Percentiles rank a stretch among this genome's conserved stretches.
Evolutionary conservation across 2,888 invertebrate species (phyloP).

Genomic region (Crematogaster levior): DNA sequence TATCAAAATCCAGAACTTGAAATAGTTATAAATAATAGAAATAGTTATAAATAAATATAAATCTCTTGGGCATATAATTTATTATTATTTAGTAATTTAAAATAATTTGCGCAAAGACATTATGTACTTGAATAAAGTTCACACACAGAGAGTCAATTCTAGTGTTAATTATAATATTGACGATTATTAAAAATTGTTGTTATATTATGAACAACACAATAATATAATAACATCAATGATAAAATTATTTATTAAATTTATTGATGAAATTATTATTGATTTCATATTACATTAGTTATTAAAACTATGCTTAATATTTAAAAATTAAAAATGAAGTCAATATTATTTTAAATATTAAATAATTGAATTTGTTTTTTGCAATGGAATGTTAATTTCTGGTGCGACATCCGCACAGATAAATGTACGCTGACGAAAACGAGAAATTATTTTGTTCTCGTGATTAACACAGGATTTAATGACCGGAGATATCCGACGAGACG

Average conservation of each 20-base stretch:
- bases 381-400: neutral
- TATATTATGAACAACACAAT: neutral
- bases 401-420: constrained; percentile 31
- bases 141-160: neutral
- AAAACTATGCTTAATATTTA: neutral
- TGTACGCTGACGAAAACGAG: constrained; percentile 23
- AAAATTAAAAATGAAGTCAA: neutral
- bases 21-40: too few relatives aligned
- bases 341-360: constrained; percentile 7
- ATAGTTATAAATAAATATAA: neutral
- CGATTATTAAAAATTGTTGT: neutral
- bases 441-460: constrained; percentile 55
- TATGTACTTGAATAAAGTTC: neutral
- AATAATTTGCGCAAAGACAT: neutral
- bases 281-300: neutral
- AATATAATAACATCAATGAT: neutral
- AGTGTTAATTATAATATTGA: neutral
- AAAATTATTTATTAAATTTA: too few relatives aligned
- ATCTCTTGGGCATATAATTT: constrained; percentile 1
- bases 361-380: constrained; percentile 2
- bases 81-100: neutral
- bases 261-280: too few relatives aligned
- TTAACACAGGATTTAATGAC: constrained; percentile 70
- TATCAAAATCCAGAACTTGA: neutral
- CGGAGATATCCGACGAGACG: constrained; percentile 54